Percentiles rank a stretch among this genome's conserved stretches.
These are phyloP conservation scores for Nomada ruficornis DNA, from an alignment of 2,888 invertebrate genomes.

Conservation along the genomic window DNA sequence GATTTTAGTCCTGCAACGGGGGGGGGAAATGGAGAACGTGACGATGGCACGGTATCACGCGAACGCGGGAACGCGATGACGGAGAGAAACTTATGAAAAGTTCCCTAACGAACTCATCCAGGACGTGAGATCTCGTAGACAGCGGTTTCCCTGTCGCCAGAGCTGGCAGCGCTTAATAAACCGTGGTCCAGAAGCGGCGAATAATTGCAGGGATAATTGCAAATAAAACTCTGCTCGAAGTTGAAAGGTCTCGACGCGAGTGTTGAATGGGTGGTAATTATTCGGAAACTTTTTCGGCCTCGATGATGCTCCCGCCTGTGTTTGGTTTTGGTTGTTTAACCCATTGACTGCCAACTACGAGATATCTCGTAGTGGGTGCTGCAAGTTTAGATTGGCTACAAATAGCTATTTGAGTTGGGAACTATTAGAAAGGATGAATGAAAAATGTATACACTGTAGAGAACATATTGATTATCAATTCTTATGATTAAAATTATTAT, in stretches of 20 bases:
- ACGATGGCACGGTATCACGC: constrained; percentile 53
- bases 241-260: not conserved
- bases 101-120: constrained; percentile 52
- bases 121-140: constrained; percentile 31
- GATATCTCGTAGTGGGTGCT: no score
- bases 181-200: constrained; percentile 15
- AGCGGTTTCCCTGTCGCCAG: constrained; percentile 21
- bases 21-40: constrained; percentile 34
- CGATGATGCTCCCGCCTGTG: not conserved
- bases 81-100: constrained; percentile 42
- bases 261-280: constrained; percentile 19
- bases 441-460: no score
- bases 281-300: constrained; percentile 4
- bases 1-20: constrained; percentile 2
- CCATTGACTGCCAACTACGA: no score
- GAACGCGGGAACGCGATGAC: constrained; percentile 2
- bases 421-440: no score
- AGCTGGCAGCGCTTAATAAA: constrained; percentile 4
- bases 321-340: not conserved
- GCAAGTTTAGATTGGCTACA: no score
- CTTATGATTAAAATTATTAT: no score
- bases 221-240: not conserved
- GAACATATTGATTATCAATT: no score
- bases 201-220: constrained; percentile 22
- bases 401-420: no score